Conservation (phyloP, 2,113 vertebrate genomes). For the Theristicus caerulescens region DNA sequence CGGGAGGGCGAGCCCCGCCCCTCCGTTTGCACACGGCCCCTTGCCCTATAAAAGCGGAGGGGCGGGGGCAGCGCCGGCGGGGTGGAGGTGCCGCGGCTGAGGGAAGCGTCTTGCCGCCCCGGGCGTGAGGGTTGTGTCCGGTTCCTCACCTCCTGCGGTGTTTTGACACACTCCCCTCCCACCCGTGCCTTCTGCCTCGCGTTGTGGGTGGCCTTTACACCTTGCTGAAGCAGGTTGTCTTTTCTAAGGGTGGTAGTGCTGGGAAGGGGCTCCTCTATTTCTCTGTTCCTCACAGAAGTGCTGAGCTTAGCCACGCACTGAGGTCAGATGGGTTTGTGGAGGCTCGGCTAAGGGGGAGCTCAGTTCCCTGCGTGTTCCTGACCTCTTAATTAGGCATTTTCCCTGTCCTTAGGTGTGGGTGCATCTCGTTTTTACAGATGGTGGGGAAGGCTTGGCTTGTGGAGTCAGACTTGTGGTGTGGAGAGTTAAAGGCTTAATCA, state of each 20-base stretch:
- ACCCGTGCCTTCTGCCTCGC: rapidly evolving
- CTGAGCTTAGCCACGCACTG: rapidly evolving
- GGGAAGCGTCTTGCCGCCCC: too few relatives aligned
- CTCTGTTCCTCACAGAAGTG: rapidly evolving
- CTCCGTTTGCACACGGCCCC: background rate
- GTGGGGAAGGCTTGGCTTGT: background rate
- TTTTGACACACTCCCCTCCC: too few relatives aligned
- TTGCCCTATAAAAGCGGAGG: too few relatives aligned
- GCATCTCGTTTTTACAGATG: rapidly evolving
- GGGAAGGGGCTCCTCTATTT: rapidly evolving
- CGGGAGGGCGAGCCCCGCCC: background rate
- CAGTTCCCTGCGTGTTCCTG: rapidly evolving
- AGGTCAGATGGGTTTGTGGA: rapidly evolving
- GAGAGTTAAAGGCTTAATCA: background rate
- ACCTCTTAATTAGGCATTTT: background rate
- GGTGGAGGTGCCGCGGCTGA: too few relatives aligned
- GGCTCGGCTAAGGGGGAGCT: background rate
- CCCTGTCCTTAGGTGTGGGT: rapidly evolving
- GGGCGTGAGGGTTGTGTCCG: rapidly evolving
- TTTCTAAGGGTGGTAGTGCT: rapidly evolving
- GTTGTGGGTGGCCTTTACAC: too few relatives aligned
- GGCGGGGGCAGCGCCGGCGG: too few relatives aligned
- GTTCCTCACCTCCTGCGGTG: too few relatives aligned
- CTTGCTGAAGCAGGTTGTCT: too few relatives aligned
- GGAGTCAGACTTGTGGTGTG: rapidly evolving